Base-by-base conservation (phyloP, 1,140 invertebrate species). In the Papilio glaucus region DNA sequence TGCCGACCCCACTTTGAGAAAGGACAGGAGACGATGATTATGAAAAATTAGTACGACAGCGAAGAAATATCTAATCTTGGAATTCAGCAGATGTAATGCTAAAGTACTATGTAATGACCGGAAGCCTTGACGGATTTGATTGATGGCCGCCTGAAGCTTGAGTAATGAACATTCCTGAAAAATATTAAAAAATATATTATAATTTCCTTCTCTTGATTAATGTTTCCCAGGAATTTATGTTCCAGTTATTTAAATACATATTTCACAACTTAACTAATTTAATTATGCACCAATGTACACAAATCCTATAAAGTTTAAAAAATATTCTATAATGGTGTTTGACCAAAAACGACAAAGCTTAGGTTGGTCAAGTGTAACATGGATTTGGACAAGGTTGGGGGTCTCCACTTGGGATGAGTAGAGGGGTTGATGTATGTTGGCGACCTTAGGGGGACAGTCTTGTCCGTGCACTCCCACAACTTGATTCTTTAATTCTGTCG, bases 81-180 rank as follows among this genome's bases (percentile, higher is more conserved):
- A 41, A 4, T 45, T 45, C 15, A 45, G 42, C 15, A n/a, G 42
- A 45, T 45, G 42, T 45, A 18, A 13, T 45, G 7, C 42, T 18
- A 45, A 45, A 45, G n/a, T 45, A 45, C 5, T 45, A 45, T 45
- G 42, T 18, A 45, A 45, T 45, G 42, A 45, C 42, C 42, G 42
- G 42, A 45, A 7, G 42, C 12, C 15, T 45, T 13, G n/a, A 45
- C 42, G 5, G 42, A 45, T 42, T n/a, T 45, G 42, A 45, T 45
- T 45, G 42, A 45, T 45, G 15, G 0, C n/a, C 13, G 39, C 13
- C 42, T 45, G 1, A 15, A 45, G 15, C n/a, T 45, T 45, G 15
- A 15, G 42, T 45, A 45, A 45, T 18, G 42, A 45, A 45, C 42
- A 45, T 45, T 45, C n/a, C 5, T 45, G 15, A 45, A 18, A 18